These are phyloP conservation scores for Tipula confusa DNA, from an alignment of 2,888 invertebrate genomes.

Conservation along the genomic window DNA sequence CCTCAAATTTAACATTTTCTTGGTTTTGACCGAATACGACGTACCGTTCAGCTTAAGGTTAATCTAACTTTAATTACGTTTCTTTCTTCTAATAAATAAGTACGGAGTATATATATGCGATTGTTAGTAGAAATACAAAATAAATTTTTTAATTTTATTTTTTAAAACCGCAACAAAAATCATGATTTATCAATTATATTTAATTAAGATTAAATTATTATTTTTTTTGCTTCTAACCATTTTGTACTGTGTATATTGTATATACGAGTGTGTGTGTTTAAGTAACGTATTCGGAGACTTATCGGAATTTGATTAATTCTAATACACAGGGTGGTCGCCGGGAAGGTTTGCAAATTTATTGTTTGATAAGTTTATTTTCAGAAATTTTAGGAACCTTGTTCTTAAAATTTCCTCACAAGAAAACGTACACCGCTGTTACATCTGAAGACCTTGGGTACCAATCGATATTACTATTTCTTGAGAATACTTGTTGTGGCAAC, in stretches of 20 bases:
- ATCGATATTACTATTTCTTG: no score
- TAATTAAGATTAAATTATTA: not conserved
- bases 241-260: no score
- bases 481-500: no score
- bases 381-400: no score
- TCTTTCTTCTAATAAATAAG: not conserved
- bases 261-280: no score
- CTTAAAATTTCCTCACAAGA: no score
- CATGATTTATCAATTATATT: not conserved
- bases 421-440: no score
- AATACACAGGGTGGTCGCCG: no score
- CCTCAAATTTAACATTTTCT: not conserved
- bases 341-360: no score
- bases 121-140: not conserved
- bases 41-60: not conserved
- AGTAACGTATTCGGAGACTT: not conserved
- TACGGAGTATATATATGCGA: not conserved
- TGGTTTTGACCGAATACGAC: not conserved
- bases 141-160: no score
- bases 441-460: no score
- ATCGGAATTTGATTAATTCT: not conserved
- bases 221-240: not conserved
- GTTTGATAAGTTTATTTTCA: no score
- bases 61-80: constrained; percentile 5
- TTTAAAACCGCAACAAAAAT: not conserved